Evolutionary conservation across 2,797 vertebrate genomes (phyloP).

Genomic region (Pyrocephalus nanus): DNA sequence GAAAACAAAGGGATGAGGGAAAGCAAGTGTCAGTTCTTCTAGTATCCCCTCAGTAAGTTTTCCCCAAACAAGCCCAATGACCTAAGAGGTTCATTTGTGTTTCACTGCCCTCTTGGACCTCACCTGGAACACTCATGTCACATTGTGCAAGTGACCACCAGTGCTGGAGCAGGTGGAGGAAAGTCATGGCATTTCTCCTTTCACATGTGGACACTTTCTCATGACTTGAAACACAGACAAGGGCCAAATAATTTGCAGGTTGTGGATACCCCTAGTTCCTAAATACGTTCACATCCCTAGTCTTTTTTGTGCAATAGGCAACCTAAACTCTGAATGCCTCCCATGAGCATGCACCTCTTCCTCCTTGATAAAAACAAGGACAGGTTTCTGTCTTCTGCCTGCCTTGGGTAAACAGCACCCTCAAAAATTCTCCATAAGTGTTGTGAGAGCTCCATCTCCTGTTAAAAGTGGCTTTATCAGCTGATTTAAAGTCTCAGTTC

Average conservation of each 20-base stretch:
- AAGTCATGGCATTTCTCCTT: background rate
- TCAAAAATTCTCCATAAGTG: background rate
- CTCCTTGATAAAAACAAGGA: background rate
- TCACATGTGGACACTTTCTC: background rate
- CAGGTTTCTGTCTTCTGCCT: background rate
- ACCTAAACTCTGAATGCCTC: background rate
- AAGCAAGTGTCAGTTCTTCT: background rate
- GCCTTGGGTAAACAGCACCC: background rate
- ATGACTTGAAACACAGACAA: background rate
- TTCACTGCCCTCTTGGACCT: background rate
- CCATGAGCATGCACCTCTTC: background rate
- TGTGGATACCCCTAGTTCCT: background rate
- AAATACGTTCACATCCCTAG: background rate
- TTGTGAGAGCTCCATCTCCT: conserved; percentile 64
- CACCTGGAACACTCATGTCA: background rate
- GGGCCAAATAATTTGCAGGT: background rate
- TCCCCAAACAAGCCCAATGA: background rate
- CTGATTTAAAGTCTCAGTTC: background rate
- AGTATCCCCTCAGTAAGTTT: background rate
- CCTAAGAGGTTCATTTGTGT: background rate
- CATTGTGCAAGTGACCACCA: background rate
- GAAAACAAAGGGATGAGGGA: background rate
- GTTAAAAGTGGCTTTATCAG: background rate
- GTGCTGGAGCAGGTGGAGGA: background rate
- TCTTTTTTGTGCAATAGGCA: background rate